Evolutionary conservation across 2,797 vertebrate genomes (phyloP).

Genomic region (Eremophila alpestris): DNA sequence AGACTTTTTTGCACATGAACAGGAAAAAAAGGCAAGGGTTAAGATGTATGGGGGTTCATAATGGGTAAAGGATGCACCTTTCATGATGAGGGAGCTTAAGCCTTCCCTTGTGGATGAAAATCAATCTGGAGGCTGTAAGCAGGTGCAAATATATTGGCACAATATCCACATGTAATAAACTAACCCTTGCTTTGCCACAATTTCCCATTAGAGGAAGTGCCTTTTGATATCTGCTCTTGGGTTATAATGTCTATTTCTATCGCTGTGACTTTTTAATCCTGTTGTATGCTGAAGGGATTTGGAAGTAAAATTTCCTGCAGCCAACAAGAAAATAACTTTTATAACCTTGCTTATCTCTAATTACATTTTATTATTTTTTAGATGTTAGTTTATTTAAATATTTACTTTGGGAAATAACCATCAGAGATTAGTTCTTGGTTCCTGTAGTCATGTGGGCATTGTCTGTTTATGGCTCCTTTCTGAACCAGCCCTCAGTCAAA

Average conservation of each 20-base stretch:
- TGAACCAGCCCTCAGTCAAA: conserved; percentile 3
- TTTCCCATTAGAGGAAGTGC: neutral
- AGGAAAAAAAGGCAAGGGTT: neutral
- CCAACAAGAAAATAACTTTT: conserved; percentile 9
- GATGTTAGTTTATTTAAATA: conserved; percentile 55
- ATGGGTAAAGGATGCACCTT: neutral
- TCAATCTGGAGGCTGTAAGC: conserved; percentile 74
- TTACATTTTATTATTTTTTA: conserved; percentile 59
- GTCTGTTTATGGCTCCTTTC: conserved; percentile 53
- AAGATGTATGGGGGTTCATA: neutral
- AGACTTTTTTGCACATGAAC: neutral
- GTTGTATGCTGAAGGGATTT: neutral
- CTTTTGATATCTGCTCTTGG: neutral
- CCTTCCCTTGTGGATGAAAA: conserved; percentile 16
- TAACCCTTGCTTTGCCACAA: conserved; percentile 44
- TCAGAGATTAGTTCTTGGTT: conserved; percentile 64
- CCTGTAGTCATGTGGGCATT: conserved; percentile 54
- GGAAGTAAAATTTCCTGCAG: conserved; percentile 23
- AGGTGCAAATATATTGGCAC: conserved; percentile 70
- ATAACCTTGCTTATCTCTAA: conserved; percentile 53
- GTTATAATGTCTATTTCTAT: neutral
- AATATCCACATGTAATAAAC: conserved; percentile 73
- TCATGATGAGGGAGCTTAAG: neutral
- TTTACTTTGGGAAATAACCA: conserved; percentile 60
- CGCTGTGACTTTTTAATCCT: neutral